Evolutionary conservation across 1,140 invertebrate genomes (phyloP).

Genomic region (Lutraria rhynchaena): DNA sequence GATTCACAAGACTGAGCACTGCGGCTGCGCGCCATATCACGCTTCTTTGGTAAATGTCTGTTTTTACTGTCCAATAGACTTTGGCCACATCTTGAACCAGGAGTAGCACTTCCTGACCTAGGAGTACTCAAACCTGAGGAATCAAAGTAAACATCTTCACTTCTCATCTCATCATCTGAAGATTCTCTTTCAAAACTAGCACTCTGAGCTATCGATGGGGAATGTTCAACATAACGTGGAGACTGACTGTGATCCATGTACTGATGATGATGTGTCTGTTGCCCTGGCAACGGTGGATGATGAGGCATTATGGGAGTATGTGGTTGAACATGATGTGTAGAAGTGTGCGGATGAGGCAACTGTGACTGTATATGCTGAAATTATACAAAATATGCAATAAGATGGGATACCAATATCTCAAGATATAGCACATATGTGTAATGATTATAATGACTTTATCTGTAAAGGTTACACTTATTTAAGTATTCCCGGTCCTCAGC

Average conservation of each 20-base stretch:
- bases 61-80: slow-evolving; percentile 66
- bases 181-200: slow-evolving; percentile 74
- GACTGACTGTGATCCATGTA: slow-evolving; percentile 80
- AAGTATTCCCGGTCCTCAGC: too few species aligned
- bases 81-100: slow-evolving; percentile 76
- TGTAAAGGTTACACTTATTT: too few species aligned
- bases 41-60: slow-evolving; percentile 76
- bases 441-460: too few species aligned
- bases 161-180: slow-evolving; percentile 78
- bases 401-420: too few species aligned
- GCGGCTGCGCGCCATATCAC: slow-evolving; percentile 76
- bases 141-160: slow-evolving; percentile 77
- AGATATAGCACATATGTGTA: too few species aligned
- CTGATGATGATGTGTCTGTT: slow-evolving; percentile 84
- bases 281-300: slow-evolving; percentile 40
- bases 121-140: slow-evolving; percentile 78
- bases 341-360: slow-evolving; percentile 42
- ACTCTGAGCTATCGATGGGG: slow-evolving; percentile 65
- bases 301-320: slow-evolving; percentile 49
- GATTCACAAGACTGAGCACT: slow-evolving; percentile 81
- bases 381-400: neutral
- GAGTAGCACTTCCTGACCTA: slow-evolving; percentile 83
- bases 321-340: slow-evolving; percentile 40
- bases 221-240: slow-evolving; percentile 44
- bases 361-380: slow-evolving; percentile 58